phyloP scores from a whole-genome alignment of 2,113 vertebrate species.

The Ptilorrhoa leucosticta region DNA sequence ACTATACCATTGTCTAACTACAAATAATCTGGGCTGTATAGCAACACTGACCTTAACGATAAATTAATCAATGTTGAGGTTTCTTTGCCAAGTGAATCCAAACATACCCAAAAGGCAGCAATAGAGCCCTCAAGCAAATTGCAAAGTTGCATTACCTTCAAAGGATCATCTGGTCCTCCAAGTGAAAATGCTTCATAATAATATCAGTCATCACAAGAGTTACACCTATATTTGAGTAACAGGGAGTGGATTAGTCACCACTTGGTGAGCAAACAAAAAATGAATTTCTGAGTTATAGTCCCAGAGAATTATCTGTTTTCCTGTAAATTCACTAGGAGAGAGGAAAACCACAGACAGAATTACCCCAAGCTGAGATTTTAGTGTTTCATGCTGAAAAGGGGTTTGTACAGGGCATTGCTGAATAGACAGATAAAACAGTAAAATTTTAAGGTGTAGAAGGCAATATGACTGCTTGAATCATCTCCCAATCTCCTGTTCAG shows the following conservation, averaged over 20 bases:
- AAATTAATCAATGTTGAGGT: neutral
- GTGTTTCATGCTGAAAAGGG: constrained; percentile 5
- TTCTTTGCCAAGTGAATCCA: neutral
- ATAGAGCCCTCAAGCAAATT: neutral
- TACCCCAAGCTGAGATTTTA: constrained; percentile 2
- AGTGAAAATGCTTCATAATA: constrained; percentile 13
- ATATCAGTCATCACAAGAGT: constrained; percentile 47
- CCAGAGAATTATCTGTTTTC: constrained; percentile 60
- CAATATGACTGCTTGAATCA: constrained; percentile 1
- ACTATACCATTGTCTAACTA: neutral
- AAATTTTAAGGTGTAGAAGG: constrained; percentile 47
- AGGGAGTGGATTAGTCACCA: constrained; percentile 34
- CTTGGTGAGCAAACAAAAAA: constrained; percentile 45
- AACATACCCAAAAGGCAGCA: neutral
- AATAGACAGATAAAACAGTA: constrained; percentile 41
- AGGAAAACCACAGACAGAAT: constrained; percentile 54
- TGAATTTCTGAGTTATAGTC: constrained; percentile 7
- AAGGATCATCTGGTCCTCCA: constrained; percentile 20
- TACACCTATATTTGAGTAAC: constrained; percentile 61
- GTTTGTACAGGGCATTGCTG: constrained; percentile 51
- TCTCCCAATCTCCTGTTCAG: constrained; percentile 33
- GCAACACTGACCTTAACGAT: neutral
- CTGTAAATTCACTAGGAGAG: constrained; percentile 46
- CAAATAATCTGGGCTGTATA: neutral
- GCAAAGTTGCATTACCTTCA: constrained; percentile 15